Base-by-base conservation (phyloP, 2,888 invertebrate species). In the Falcaria lacertinaria region DNA sequence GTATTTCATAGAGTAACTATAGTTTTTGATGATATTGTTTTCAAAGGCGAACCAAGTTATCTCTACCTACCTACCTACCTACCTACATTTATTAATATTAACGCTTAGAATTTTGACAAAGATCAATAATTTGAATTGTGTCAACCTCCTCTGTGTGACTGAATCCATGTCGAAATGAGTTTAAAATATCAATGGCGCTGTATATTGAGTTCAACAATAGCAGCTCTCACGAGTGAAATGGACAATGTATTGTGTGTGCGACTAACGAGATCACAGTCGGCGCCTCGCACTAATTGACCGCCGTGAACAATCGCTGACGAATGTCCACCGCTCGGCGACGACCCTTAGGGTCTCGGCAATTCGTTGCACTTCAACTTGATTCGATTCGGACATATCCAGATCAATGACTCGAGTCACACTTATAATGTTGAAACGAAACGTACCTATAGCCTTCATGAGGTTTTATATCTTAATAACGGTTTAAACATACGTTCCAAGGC, bases 281-380 rank as follows among this genome's bases (percentile, higher is more conserved):
- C 69, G 74, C 68, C 62, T 61, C 57, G 50, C 58, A 59, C 63
- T 86, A 86, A 87, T 86, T 86, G 86, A 80, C 69, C 72, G 61
- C 70, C 77, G 80, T 77, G 66, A 69, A 63, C 69, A 82, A 88
- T 87, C 68, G 68, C 60, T 82, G 83, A 87, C 80, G 70, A 64
- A 87, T 80, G 80, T 70, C 69, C 70, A 60, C 60, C 64, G 57
- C 58, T 63, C 62, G 56, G 50, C 57, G 56, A 44, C 56, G 60
- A 58, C 74, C 71, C 74, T 72, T 55, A 64, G 54, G 64, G 56
- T 64, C 61, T 47, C 51, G 37, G 19, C 44, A 63, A 71, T 83
- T 75, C 69, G 81, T 73, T 69, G 77, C 75, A 71, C 77, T 57
- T 71, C 64, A 62, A 66, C 64, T 66, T 62, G 60, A 69, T 71